These are phyloP conservation scores for Solen grandis DNA, from an alignment of 1,140 invertebrate genomes.

Conservation along the genomic window DNA sequence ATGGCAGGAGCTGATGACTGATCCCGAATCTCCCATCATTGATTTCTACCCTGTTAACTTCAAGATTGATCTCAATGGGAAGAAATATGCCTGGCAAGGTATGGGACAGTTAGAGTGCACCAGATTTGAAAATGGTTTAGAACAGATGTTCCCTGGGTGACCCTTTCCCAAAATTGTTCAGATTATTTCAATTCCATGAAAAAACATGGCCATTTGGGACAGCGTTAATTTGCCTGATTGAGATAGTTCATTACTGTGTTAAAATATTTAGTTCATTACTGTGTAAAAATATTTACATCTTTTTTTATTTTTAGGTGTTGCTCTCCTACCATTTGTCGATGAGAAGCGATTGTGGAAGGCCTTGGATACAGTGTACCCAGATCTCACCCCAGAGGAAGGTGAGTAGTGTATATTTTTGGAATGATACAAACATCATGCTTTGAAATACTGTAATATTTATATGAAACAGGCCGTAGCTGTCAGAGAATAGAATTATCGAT, in stretches of 20 bases:
- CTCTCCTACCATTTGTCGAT: conserved; percentile 98
- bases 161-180: no score
- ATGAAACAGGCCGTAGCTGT: no score
- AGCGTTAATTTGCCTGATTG: neutral
- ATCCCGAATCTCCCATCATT: conserved; percentile 96
- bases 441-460: no score
- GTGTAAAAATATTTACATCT: neutral
- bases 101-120: conserved; percentile 21
- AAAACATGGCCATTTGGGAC: neutral
- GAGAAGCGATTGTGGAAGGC: conserved; percentile 95
- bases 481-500: no score
- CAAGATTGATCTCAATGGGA: conserved; percentile 98
- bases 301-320: conserved; percentile 86
- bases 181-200: no score
- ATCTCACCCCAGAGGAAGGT: conserved; percentile 91
- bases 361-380: conserved; percentile 89
- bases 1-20: conserved; percentile 97
- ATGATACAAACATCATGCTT: neutral
- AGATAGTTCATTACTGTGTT: neutral
- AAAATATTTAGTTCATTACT: neutral
- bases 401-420: conserved; percentile 49
- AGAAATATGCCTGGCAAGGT: conserved; percentile 99
- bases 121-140: no score
- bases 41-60: conserved; percentile 99
- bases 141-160: no score